These are phyloP conservation scores for Ardeotis arabs DNA, from an alignment of 2,113 vertebrate genomes.

Conservation along the genomic window DNA sequence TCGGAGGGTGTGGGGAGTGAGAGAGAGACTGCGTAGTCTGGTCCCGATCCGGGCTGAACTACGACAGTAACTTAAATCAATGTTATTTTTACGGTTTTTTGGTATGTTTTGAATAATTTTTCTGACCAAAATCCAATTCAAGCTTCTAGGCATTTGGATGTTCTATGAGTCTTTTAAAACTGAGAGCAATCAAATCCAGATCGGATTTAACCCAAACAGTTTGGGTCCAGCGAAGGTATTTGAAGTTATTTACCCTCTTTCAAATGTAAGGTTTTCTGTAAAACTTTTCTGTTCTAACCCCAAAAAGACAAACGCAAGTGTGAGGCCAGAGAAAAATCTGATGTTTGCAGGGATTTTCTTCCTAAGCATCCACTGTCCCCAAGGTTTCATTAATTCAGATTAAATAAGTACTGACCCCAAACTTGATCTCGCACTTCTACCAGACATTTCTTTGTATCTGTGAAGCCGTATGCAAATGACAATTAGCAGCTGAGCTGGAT, in stretches of 20 bases:
- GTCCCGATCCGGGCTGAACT: too few relatives aligned
- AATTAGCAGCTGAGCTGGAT: background rate
- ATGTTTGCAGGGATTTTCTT: background rate
- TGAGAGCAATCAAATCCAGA: accelerated
- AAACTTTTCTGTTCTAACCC: background rate
- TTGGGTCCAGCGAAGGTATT: background rate
- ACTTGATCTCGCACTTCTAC: background rate
- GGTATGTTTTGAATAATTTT: background rate
- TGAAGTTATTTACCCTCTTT: background rate
- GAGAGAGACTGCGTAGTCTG: too few relatives aligned
- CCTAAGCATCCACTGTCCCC: background rate
- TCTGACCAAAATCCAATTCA: background rate
- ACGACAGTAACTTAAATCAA: background rate
- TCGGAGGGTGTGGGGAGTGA: too few relatives aligned
- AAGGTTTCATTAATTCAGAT: background rate
- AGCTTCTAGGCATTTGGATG: background rate
- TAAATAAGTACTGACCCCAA: background rate
- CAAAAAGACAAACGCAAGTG: background rate
- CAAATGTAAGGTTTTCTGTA: background rate
- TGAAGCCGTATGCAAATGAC: background rate
- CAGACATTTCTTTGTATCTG: background rate
- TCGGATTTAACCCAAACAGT: background rate
- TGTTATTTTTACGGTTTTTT: too few relatives aligned
- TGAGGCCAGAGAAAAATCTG: background rate
- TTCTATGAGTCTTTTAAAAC: background rate